Evolutionary conservation across 2,888 invertebrate species (phyloP).

Genomic region (Amphipoea lucens): DNA sequence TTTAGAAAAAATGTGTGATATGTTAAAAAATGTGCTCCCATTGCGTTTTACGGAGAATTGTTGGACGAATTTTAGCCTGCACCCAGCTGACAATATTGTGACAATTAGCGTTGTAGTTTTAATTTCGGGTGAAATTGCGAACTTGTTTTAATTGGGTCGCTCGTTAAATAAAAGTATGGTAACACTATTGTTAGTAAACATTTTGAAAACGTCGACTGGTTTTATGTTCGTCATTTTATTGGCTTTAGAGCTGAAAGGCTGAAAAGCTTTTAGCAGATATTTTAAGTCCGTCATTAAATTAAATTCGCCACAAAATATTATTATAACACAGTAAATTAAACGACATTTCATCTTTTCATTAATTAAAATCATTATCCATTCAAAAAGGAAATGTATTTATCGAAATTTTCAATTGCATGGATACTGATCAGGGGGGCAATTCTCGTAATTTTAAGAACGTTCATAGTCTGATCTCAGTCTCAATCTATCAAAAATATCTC

Average conservation of each 20-base stretch:
- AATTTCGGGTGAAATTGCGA: conserved; percentile 48
- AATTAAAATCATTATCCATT: not conserved
- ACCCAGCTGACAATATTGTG: conserved; percentile 28
- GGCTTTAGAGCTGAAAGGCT: not conserved
- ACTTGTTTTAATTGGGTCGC: conserved; percentile 41
- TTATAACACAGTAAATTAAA: not conserved
- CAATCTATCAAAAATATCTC: no score
- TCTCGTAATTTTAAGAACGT: no score
- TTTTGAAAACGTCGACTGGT: conserved; percentile 7
- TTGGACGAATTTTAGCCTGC: conserved; percentile 7
- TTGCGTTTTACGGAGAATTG: conserved; percentile 10
- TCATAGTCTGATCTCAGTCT: no score
- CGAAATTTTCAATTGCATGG: not conserved
- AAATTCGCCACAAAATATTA: not conserved
- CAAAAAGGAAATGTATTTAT: not conserved
- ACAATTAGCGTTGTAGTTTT: conserved; percentile 44
- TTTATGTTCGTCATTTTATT: conserved; percentile 10
- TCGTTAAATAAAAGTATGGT: conserved; percentile 29
- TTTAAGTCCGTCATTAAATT: not conserved
- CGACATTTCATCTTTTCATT: not conserved
- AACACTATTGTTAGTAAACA: conserved; percentile 18
- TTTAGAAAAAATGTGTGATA: not conserved
- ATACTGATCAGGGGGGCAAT: not conserved
- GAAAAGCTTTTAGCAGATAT: not conserved
- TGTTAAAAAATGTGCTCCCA: conserved; percentile 6